A percentile compares a stretch with the other conserved stretches of the same genome.
These are phyloP conservation scores for Gallinago jamesoni DNA, from an alignment of 2,113 vertebrate species.

Conservation along the genomic window DNA sequence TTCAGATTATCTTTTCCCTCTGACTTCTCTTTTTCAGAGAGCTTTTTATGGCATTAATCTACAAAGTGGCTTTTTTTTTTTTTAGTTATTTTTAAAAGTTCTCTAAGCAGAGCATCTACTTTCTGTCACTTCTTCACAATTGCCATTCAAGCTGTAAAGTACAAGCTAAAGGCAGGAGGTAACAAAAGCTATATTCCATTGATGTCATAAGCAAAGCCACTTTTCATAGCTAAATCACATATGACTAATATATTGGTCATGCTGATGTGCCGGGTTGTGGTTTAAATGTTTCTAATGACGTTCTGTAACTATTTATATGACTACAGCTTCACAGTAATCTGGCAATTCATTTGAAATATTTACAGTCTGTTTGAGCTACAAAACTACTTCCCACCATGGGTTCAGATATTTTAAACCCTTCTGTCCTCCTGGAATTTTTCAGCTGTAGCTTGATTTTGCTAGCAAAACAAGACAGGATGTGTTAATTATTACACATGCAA, in stretches of 20 bases:
- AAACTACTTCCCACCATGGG: not conserved
- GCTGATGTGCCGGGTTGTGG: not conserved
- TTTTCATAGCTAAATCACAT: not conserved
- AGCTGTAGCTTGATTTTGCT: not conserved
- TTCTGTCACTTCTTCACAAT: not conserved
- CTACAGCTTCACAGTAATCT: not conserved
- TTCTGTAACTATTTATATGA: not conserved
- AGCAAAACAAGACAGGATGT: not conserved
- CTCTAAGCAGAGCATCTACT: not conserved
- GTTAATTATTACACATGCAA: not conserved
- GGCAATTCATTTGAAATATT: not conserved
- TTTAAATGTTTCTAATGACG: not conserved
- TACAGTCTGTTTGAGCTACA: not conserved
- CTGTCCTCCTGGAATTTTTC: not conserved
- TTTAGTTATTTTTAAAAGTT: not conserved
- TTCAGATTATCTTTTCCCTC: not conserved
- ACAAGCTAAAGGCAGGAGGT: not conserved
- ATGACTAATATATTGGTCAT: conserved; percentile 1
- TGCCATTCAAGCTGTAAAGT: not conserved
- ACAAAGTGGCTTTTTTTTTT: not conserved
- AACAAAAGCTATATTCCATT: conserved; percentile 9
- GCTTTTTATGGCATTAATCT: not conserved
- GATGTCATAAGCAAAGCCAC: conserved; percentile 6
- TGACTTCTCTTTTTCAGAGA: not conserved
- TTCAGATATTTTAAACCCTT: not conserved